Evolutionary conservation across 2,797 vertebrate species (phyloP).

Genomic region (Naso thynnoides): DNA sequence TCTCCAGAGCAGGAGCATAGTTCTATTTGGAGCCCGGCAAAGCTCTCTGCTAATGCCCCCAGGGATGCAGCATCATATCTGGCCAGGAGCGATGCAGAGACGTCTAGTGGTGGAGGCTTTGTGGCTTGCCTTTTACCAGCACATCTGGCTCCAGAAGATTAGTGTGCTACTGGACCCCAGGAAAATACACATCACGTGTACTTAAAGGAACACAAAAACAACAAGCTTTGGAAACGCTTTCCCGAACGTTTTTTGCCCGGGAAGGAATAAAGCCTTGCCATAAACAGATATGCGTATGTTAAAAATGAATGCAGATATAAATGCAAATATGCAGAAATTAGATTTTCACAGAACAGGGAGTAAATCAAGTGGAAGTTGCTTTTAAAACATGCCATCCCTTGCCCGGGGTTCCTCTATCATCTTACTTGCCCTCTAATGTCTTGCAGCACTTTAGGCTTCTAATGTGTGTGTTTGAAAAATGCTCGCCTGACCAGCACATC

Average conservation of each 20-base stretch:
- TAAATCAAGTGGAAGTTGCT: slow-evolving; percentile 75
- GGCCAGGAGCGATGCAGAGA: slow-evolving; percentile 82
- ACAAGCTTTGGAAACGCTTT: slow-evolving; percentile 67
- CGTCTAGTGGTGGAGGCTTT: slow-evolving; percentile 81
- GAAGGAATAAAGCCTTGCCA: slow-evolving; percentile 59
- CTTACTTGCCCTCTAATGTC: slow-evolving; percentile 72
- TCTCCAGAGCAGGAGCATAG: slow-evolving; percentile 78
- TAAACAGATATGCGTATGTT: slow-evolving; percentile 64
- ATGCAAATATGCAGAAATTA: slow-evolving; percentile 73
- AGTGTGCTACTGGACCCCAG: slow-evolving; percentile 77
- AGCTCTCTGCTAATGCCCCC: slow-evolving; percentile 81
- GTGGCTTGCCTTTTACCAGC: slow-evolving; percentile 80
- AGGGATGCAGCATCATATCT: slow-evolving; percentile 81
- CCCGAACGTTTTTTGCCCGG: slow-evolving; percentile 53
- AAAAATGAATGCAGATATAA: slow-evolving; percentile 68
- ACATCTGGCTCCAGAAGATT: slow-evolving; percentile 83
- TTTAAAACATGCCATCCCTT: slow-evolving; percentile 68
- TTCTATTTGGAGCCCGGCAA: slow-evolving; percentile 81
- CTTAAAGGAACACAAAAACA: slow-evolving; percentile 75
- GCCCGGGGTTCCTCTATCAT: slow-evolving; percentile 51
- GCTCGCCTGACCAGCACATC: slow-evolving; percentile 66
- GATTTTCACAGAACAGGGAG: slow-evolving; percentile 61
- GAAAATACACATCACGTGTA: slow-evolving; percentile 79
- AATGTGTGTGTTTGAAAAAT: slow-evolving; percentile 79
- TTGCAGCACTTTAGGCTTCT: slow-evolving; percentile 73